Percentiles rank a stretch among this genome's conserved stretches.
These are phyloP conservation scores for Drymodes brunneopygia DNA, from an alignment of 2,113 vertebrate genomes.

Conservation along the genomic window DNA sequence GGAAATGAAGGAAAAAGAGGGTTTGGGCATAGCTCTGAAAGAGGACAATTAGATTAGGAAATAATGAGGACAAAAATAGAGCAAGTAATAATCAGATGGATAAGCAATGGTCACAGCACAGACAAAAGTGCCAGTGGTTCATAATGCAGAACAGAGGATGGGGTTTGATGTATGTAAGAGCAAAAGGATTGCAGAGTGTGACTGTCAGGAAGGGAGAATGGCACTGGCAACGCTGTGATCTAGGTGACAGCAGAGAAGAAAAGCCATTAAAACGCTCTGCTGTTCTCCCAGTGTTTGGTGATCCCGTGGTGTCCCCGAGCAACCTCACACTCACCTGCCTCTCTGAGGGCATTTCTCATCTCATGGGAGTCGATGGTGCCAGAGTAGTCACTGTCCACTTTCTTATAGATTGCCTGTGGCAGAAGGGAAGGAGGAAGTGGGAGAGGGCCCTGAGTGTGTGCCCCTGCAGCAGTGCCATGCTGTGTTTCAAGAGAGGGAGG, in stretches of 20 bases:
- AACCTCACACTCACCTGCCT: slow-evolving; percentile 60
- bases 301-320: accelerated
- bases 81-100: background rate
- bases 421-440: background rate
- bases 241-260: background rate
- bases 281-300: background rate
- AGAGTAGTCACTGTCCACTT: slow-evolving; percentile 63
- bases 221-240: background rate
- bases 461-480: accelerated
- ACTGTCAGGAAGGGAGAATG: background rate
- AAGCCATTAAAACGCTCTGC: background rate
- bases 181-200: background rate
- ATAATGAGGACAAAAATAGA: slow-evolving; percentile 17
- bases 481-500: background rate
- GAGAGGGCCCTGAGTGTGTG: accelerated
- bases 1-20: background rate
- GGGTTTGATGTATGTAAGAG: background rate
- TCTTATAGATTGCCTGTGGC: slow-evolving; percentile 72
- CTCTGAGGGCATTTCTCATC: slow-evolving; percentile 75
- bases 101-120: background rate
- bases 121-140: background rate
- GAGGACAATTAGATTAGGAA: background rate
- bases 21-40: background rate
- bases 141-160: background rate
- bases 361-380: slow-evolving; percentile 74